Percentiles rank a stretch among this genome's conserved stretches.
These are phyloP conservation scores for Anguilla pacifica DNA, from an alignment of 2,797 vertebrate species.

Conservation along the genomic window DNA sequence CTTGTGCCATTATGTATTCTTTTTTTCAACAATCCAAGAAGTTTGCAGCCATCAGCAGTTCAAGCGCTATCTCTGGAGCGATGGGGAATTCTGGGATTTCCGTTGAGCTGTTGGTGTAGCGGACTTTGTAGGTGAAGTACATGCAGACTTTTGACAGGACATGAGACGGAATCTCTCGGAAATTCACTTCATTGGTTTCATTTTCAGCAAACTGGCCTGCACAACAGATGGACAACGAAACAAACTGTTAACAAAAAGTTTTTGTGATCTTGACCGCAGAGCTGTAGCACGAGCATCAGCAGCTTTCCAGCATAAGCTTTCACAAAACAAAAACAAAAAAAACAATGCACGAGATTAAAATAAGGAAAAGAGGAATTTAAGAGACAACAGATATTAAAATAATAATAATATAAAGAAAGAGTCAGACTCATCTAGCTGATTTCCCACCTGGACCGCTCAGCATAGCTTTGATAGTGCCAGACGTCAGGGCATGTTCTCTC, in stretches of 20 bases:
- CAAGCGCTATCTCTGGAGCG: slow-evolving; percentile 84
- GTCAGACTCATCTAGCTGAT: background rate
- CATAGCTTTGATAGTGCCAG: slow-evolving; percentile 99
- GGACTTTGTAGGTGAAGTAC: slow-evolving; percentile 99
- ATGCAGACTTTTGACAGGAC: slow-evolving; percentile 99
- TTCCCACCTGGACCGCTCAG: slow-evolving; percentile 91
- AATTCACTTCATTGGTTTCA: slow-evolving; percentile 99
- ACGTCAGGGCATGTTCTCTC: slow-evolving; percentile 96
- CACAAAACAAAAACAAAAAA: background rate
- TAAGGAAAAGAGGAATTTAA: background rate
- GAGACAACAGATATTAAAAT: background rate
- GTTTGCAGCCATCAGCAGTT: slow-evolving; percentile 84
- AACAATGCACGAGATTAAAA: background rate
- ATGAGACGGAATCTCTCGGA: slow-evolving; percentile 97
- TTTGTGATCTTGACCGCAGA: background rate
- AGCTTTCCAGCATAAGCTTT: background rate
- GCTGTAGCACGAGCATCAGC: background rate
- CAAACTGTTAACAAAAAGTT: background rate
- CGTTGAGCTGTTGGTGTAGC: slow-evolving; percentile 87
- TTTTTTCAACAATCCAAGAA: slow-evolving; percentile 83
- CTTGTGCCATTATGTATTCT: background rate
- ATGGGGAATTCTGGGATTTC: slow-evolving; percentile 85
- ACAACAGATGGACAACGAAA: slow-evolving; percentile 31
- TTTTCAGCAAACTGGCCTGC: slow-evolving; percentile 98
- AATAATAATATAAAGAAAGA: background rate